phyloP scores from a whole-genome alignment of 2,888 invertebrate species.

The Tachystola acroxantha region DNA sequence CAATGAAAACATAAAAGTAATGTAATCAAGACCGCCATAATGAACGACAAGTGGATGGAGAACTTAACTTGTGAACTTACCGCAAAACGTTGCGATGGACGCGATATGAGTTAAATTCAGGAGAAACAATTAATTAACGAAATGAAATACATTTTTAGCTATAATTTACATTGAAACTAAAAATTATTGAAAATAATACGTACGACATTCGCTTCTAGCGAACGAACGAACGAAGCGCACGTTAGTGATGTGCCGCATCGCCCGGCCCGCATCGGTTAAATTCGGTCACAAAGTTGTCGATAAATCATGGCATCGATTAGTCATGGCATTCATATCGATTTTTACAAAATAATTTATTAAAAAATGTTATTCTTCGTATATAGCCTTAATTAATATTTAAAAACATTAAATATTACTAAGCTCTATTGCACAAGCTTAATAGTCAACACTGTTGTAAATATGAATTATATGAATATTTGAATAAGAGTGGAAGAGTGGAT shows the following conservation, averaged over 20 bases:
- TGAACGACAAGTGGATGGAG: constrained; percentile 64
- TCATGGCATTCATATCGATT: too few species aligned
- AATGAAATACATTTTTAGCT: constrained; percentile 52
- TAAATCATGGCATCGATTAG: too few species aligned
- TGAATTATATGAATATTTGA: too few species aligned
- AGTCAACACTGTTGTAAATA: too few species aligned
- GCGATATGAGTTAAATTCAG: constrained; percentile 43
- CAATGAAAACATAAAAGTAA: constrained; percentile 35
- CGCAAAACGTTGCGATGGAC: constrained; percentile 68
- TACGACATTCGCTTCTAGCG: constrained; percentile 46
- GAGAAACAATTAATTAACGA: constrained; percentile 38
- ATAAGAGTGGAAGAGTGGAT: too few species aligned
- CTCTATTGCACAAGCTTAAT: too few species aligned
- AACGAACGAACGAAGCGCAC: constrained; percentile 47
- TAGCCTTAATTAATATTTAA: too few species aligned
- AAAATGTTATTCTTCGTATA: too few species aligned
- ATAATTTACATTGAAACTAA: constrained; percentile 46
- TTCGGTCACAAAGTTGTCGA: too few species aligned
- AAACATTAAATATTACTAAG: too few species aligned
- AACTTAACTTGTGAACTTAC: constrained; percentile 62
- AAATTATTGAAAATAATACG: constrained; percentile 48
- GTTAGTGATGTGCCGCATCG: constrained; percentile 36
- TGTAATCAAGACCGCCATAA: constrained; percentile 71
- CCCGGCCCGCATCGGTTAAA: too few species aligned
- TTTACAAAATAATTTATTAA: too few species aligned